Conservation (phyloP, 2,113 vertebrate species). For the Cichladusa arquata region DNA sequence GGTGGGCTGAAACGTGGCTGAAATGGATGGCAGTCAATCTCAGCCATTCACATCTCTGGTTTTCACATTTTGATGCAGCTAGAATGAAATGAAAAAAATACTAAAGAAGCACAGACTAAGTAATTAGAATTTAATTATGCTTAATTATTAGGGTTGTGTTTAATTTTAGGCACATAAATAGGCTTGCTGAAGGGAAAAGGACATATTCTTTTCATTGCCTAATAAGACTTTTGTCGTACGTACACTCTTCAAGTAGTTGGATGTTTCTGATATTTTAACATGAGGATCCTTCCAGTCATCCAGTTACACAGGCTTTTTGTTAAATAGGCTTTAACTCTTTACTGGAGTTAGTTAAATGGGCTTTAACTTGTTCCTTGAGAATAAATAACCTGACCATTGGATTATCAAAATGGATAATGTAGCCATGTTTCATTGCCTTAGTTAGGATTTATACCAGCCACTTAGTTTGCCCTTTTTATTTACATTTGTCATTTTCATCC, state of each 20-base stretch:
- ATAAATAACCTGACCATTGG: neutral
- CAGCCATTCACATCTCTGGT: slow-evolving; percentile 9
- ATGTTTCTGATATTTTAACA: neutral
- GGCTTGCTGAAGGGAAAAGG: slow-evolving; percentile 38
- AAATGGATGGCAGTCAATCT: slow-evolving; percentile 4
- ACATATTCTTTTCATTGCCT: slow-evolving; percentile 24
- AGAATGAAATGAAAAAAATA: neutral
- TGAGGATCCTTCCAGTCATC: neutral
- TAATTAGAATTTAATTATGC: slow-evolving; percentile 39
- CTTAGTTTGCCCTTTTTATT: neutral
- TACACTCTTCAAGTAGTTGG: neutral
- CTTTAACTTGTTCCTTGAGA: neutral
- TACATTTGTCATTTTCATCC: neutral
- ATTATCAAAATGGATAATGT: neutral
- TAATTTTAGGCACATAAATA: slow-evolving; percentile 54
- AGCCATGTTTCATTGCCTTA: neutral
- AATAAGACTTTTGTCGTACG: neutral
- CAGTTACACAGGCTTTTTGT: neutral
- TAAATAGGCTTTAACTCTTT: neutral
- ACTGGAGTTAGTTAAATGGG: neutral
- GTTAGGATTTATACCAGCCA: neutral
- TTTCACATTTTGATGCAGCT: neutral
- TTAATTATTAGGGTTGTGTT: slow-evolving; percentile 57
- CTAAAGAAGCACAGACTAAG: slow-evolving; percentile 4
- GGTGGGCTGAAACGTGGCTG: slow-evolving; percentile 36